Evolutionary conservation across 2,888 invertebrate species (phyloP).

Genomic region (Fissipunctia ypsillon): DNA sequence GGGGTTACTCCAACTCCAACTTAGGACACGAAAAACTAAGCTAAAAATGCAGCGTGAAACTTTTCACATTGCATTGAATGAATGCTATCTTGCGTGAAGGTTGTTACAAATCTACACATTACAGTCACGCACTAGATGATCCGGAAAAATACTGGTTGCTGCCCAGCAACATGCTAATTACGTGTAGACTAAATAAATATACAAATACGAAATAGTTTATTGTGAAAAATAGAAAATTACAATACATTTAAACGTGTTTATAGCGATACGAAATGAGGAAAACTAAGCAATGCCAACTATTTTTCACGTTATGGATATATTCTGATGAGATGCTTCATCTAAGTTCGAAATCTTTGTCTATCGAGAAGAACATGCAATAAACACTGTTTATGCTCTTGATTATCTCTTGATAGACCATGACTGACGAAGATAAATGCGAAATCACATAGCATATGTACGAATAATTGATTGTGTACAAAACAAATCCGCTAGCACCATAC

Average conservation of each 20-base stretch:
- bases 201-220: too few relatives aligned
- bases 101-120: slow-evolving; percentile 40
- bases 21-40: slow-evolving; percentile 4
- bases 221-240: too few relatives aligned
- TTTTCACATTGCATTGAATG: neutral
- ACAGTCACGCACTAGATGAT: slow-evolving; percentile 39
- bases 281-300: slow-evolving; percentile 32
- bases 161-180: slow-evolving; percentile 27
- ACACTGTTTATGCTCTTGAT: neutral
- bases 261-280: slow-evolving; percentile 28
- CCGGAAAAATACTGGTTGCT: slow-evolving; percentile 29
- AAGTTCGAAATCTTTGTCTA: neutral
- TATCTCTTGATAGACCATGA: neutral
- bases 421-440: neutral
- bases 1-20: slow-evolving; percentile 26
- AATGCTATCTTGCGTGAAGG: slow-evolving; percentile 15
- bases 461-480: slow-evolving; percentile 46
- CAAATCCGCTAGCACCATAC: slow-evolving; percentile 60
- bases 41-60: neutral
- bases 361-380: neutral
- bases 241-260: too few relatives aligned
- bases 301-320: slow-evolving; percentile 4
- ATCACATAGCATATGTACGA: neutral
- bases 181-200: slow-evolving; percentile 27
- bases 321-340: neutral